Base-by-base conservation (phyloP, 2,797 vertebrate genomes). In the Eidolon dupreanum region DNA sequence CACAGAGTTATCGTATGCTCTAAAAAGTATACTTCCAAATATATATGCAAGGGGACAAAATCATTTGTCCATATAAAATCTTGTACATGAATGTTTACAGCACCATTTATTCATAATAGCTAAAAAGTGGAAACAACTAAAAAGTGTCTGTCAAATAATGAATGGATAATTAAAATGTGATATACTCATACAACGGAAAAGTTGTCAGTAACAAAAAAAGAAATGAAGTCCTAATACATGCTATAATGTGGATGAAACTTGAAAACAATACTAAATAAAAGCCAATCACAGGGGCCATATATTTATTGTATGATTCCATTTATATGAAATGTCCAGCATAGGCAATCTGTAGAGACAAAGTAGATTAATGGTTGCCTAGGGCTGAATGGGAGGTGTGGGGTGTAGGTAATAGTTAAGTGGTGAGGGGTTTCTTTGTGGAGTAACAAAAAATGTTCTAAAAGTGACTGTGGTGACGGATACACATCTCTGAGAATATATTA, bases 221-320 rank as follows among this genome's bases (percentile, higher is more conserved):
- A 73, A 89, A 78, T 78, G n/a, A 78, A 51, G 33, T 68, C 17
- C 22, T 95, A 70, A 82, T 68, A 88, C 33, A 81, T 59, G 59
- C 57, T 65, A 73, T 55, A 94, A 70, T 41, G 61, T 55, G 63
- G 41, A 78, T 78, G 63, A 86, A 73, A 31, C 20, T 41, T 87
- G 59, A 88, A 78, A 87, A 79, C 28, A 86, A 86, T 38, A 31
- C 65, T 78, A 63, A 79, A 55, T 55, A 90, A 90, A 94, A 85
- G 31, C 3, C 55, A 65, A n/a, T 73, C 65, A 75, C 38, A 86
- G 31, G 84, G 10, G 26, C 74, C 38, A 86, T 24, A 43, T 77
- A 77, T 8, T 53, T 77, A 84, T 8, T 53, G 24, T 51, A 71
- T 22, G 51, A 90, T 78, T 84, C 28, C 43, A 90, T 31, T 63